Conservation (phyloP, 2,888 invertebrate species). For the Stenodera caucasica region DNA sequence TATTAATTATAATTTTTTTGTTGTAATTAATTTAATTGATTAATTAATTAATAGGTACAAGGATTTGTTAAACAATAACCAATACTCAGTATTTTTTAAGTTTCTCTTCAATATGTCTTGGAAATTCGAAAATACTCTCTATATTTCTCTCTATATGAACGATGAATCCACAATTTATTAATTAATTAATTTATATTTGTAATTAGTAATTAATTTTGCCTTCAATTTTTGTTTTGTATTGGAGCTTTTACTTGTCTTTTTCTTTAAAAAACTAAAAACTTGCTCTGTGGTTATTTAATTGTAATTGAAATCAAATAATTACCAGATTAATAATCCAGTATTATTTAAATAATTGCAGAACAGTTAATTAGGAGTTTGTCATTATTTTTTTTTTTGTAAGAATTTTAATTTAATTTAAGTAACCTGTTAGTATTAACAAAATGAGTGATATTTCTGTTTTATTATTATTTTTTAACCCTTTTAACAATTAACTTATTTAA, state of each 20-base stretch:
- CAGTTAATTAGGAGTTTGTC: conserved; percentile 32
- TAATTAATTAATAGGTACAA: conserved; percentile 6
- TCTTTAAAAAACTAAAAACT: conserved; percentile 3
- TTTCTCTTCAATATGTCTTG: conserved; percentile 14
- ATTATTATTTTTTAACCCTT: conserved; percentile 34
- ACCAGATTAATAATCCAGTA: no score
- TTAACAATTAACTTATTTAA: conserved; percentile 48
- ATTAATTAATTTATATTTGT: conserved; percentile 23
- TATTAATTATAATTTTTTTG: conserved; percentile 16
- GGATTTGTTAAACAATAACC: conserved; percentile 9
- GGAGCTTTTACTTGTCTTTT: no score
- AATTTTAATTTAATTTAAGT: conserved; percentile 30
- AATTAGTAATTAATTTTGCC: conserved; percentile 22
- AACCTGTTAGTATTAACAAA: conserved; percentile 36
- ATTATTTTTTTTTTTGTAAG: conserved; percentile 8
- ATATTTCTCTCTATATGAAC: conserved; percentile 17
- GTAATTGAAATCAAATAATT: no score
- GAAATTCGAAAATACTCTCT: conserved; percentile 23
- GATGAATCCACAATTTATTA: conserved; percentile 19
- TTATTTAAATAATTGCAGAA: conserved; percentile 31
- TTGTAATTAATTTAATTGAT: conserved; percentile 10
- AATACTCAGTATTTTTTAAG: conserved; percentile 30
- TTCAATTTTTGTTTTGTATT: conserved; percentile 18
- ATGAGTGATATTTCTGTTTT: conserved; percentile 38
- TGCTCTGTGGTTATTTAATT: conserved; percentile 30